phyloP scores from a whole-genome alignment of 2,888 invertebrate genomes.

The Osmoderma eremita region DNA sequence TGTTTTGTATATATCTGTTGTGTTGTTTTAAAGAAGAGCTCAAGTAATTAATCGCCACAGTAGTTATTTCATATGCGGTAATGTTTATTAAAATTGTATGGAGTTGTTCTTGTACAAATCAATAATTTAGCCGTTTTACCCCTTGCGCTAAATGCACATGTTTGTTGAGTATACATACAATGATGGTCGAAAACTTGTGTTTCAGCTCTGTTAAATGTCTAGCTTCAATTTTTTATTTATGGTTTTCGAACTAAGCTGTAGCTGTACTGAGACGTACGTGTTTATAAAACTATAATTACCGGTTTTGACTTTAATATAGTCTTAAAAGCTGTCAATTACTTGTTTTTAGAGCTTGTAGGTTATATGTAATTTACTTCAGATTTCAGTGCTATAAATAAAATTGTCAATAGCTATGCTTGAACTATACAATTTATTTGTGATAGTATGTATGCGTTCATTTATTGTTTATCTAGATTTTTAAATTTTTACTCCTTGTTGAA shows the following conservation, averaged over 20 bases:
- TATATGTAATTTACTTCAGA: too few relatives aligned
- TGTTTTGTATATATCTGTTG: conserved; percentile 42
- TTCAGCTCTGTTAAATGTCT: conserved; percentile 25
- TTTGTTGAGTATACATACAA: conserved; percentile 45
- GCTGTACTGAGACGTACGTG: not conserved
- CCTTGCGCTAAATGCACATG: conserved; percentile 57
- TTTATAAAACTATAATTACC: conserved; percentile 4
- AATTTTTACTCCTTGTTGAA: too few relatives aligned
- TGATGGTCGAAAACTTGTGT: conserved; percentile 41
- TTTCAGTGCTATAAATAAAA: too few relatives aligned
- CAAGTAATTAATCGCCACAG: not conserved
- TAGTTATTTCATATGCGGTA: not conserved
- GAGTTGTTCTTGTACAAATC: conserved; percentile 56
- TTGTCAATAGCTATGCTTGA: too few relatives aligned
- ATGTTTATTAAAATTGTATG: conserved; percentile 37
- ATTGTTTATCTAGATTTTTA: too few relatives aligned
- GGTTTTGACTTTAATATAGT: not conserved
- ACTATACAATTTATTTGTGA: too few relatives aligned
- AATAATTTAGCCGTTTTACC: conserved; percentile 59
- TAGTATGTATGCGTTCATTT: too few relatives aligned
- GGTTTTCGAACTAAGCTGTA: not conserved
- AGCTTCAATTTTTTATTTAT: not conserved
- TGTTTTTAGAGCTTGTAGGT: conserved; percentile 9
- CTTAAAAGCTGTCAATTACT: not conserved
- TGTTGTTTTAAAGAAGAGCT: conserved; percentile 4